Evolutionary conservation across 2,113 vertebrate species (phyloP), one percentile per base, ranked within the genome.

Genomic region (Uria aalge): DNA sequence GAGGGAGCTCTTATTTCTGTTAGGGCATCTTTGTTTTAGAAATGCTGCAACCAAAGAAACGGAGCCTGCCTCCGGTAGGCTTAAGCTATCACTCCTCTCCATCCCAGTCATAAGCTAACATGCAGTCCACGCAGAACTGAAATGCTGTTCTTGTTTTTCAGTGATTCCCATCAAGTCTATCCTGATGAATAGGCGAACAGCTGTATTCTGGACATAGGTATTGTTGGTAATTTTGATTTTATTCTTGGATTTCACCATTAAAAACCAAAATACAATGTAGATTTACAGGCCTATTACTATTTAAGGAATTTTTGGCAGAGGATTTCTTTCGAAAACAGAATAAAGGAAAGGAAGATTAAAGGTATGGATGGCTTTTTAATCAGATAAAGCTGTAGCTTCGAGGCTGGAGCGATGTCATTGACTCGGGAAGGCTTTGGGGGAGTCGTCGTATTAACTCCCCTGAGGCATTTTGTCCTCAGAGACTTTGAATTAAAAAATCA

Each of bases 271-370:
- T 30, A 12, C 23, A 23, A 0, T 45, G 41, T 43, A 64, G 57
- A 76, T 68, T 80, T 93, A 52, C 17, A 63, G 26, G 34, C 50
- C 36, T 86, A 3, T 68, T 92, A 20, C 14, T 53, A 22, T 50
- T 72, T 88, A 78, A 74, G 0, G 0, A 8, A 38, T 38, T 66
- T 71, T 67, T 88, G 88, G 50, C 73, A 81, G 32, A 82, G 32
- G 15, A 21, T 79, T 90, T 88, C 11, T 92, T 95, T 75, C 79
- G 71, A 85, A 92, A 92, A 47, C 38, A 85, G 88, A 77, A 66
- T 34, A 92, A 92, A 88, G 38, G 30, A 81, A 73, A 77, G 34
- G 52, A 82, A 85, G 43, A 63, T 75, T 41, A 95, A 56, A 36
- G 55, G 56, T 85, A 59, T 45, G 62, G 43, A 29, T 89, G 41